phyloP scores from a whole-genome alignment of 2,888 invertebrate species.

The Callyntrura sp. region DNA sequence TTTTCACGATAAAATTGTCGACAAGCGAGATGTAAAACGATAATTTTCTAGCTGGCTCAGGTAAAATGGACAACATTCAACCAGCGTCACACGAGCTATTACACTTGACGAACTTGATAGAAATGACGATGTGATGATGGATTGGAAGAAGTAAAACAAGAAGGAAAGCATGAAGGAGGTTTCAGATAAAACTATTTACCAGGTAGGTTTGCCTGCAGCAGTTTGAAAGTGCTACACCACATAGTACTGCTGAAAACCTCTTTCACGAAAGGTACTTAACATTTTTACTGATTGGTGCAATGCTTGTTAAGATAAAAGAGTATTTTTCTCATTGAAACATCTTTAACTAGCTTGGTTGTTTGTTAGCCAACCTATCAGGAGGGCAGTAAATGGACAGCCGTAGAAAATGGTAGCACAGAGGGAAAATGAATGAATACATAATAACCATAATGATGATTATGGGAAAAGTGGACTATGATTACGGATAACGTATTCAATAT shows the following conservation, averaged over 20 bases:
- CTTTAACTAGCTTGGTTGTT: background rate
- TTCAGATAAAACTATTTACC: too few relatives aligned
- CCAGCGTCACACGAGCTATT: background rate
- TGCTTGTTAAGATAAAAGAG: constrained; percentile 49
- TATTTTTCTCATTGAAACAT: constrained; percentile 19
- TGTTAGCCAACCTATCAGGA: too few relatives aligned
- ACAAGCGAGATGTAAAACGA: constrained; percentile 21
- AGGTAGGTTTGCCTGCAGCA: too few relatives aligned
- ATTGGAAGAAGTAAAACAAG: constrained; percentile 13
- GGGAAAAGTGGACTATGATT: constrained; percentile 59
- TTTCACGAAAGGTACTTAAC: too few relatives aligned
- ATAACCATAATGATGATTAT: constrained; percentile 47
- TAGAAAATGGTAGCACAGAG: background rate
- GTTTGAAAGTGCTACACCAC: too few relatives aligned
- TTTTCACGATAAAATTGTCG: constrained; percentile 6
- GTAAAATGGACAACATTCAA: constrained; percentile 48
- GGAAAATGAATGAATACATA: constrained; percentile 48
- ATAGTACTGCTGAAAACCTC: too few relatives aligned
- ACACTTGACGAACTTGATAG: constrained; percentile 26
- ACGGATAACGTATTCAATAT: constrained; percentile 8
- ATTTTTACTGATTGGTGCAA: background rate
- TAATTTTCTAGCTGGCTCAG: constrained; percentile 26
- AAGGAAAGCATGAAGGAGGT: constrained; percentile 10
- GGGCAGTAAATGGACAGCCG: background rate
- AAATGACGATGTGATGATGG: background rate